Evolutionary conservation across 2,888 invertebrate species (phyloP), one percentile per base, ranked within the genome.

Genomic region (Phlogophora meticulosa): DNA sequence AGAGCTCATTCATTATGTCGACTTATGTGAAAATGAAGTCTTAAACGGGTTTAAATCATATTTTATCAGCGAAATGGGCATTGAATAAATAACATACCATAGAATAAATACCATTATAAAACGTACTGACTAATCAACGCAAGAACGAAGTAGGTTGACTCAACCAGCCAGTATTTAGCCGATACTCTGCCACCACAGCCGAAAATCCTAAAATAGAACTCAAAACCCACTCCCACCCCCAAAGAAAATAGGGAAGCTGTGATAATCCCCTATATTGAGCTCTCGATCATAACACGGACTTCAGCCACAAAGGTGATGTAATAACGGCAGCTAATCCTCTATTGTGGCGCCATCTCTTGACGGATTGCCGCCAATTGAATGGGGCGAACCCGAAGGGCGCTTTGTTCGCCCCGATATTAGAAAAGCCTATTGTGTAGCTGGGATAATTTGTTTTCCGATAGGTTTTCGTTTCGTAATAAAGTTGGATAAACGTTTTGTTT

Each of bases 291-390:
- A 93, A 90, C 93, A 86, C 86, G 84, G 85, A 80, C 83, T 80
- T 75, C 85, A 75, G 75, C 90, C 91, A 94, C 94, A 94, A 94
- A 94, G 92, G 93, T 94, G 94, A 85, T 88, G 94, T 94, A 95
- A 95, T 95, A 95, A 92, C 93, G 85, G 84, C 88, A 88, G 91
- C 92, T 95, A 94, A 95, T 94, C 94, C 94, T 87, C 89, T 74
- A 95, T 95, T 95, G 95, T 95, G 85, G 92, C 93, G 93, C 92
- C 95, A 95, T 93, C 95, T 95, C 89, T 94, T 94, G 94, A 94
- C 94, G 89, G 94, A 94, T 94, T 93, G 93, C 91, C 89, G 83
- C 76, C 89, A 85, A 89, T 68, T 92, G 89, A 94, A 93, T 93
- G 81, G 93, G 93, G 93, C 92, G 94, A 93, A 84, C 88, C 87